Conservation (phyloP, 2,888 invertebrate species). For the Drosophila histrio region DNA sequence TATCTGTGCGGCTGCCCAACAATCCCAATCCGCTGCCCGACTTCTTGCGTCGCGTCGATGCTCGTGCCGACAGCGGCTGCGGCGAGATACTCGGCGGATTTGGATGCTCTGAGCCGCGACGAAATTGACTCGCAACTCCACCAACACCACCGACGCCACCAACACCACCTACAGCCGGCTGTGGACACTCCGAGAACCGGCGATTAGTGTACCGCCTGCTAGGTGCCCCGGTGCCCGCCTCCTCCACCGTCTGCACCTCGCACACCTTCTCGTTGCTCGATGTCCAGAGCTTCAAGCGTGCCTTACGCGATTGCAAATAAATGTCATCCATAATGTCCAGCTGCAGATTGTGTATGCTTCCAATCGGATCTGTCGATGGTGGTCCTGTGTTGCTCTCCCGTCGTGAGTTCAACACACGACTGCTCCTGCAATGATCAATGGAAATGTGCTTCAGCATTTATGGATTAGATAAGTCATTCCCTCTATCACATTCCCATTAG, state of each 20-base stretch:
- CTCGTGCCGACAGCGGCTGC: slow-evolving; percentile 69
- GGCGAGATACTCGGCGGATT: slow-evolving; percentile 82
- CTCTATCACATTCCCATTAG: too few relatives aligned
- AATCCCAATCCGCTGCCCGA: slow-evolving; percentile 86
- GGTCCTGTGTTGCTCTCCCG: slow-evolving; percentile 86
- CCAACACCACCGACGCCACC: slow-evolving; percentile 60
- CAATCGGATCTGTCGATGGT: slow-evolving; percentile 89
- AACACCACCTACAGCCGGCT: slow-evolving; percentile 43
- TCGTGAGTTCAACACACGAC: slow-evolving; percentile 81
- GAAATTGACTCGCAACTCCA: slow-evolving; percentile 80
- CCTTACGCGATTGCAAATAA: slow-evolving; percentile 90
- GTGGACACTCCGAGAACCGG: slow-evolving; percentile 90
- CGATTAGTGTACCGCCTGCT: slow-evolving; percentile 87
- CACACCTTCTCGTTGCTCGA: slow-evolving; percentile 92
- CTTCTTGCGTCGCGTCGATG: slow-evolving; percentile 80
- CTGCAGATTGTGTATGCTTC: slow-evolving; percentile 93
- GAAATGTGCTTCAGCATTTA: too few relatives aligned
- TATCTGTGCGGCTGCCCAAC: slow-evolving; percentile 92
- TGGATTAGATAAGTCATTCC: too few relatives aligned
- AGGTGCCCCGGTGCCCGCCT: slow-evolving; percentile 85
- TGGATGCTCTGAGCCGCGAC: slow-evolving; percentile 91
- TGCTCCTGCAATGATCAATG: slow-evolving; percentile 66
- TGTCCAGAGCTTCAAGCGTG: slow-evolving; percentile 93
- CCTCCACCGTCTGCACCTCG: slow-evolving; percentile 92
- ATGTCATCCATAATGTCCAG: slow-evolving; percentile 95